Conservation (phyloP, 2,113 vertebrate genomes). For the Globicephala melas region DNA sequence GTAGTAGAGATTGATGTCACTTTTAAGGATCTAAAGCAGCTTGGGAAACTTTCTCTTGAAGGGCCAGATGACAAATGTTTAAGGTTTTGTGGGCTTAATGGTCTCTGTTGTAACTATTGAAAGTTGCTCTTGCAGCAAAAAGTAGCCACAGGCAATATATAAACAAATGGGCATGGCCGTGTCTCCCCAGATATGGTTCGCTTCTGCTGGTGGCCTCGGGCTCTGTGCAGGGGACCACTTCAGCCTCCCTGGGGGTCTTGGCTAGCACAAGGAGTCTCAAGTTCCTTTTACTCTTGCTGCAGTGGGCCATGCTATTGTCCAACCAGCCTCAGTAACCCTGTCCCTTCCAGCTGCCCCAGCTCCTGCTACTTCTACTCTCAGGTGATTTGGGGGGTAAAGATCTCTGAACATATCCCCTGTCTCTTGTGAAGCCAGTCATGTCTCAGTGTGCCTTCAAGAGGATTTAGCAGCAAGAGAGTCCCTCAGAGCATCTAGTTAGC, state of each 20-base stretch:
- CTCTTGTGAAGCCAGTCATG: not conserved
- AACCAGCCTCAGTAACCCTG: not conserved
- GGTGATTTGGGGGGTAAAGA: not conserved
- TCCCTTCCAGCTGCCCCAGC: not conserved
- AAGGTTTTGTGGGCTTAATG: not conserved
- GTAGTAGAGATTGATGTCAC: not conserved
- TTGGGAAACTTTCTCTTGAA: not conserved
- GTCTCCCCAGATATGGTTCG: not conserved
- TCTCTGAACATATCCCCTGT: not conserved
- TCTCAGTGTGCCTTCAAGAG: not conserved
- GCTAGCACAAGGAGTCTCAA: not conserved
- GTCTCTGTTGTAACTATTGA: not conserved
- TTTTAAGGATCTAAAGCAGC: not conserved
- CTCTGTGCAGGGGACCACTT: not conserved
- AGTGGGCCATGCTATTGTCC: not conserved
- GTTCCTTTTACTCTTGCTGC: not conserved
- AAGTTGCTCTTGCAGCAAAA: not conserved
- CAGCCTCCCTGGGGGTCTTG: not conserved
- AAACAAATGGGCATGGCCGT: not conserved
- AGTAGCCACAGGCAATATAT: not conserved
- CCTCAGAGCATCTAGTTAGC: not conserved
- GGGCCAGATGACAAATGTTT: not conserved
- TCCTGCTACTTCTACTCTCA: not conserved
- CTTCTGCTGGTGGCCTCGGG: not conserved
- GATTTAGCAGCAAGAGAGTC: not conserved